Evolutionary conservation across 2,113 vertebrate species (phyloP).

Genomic region (Python bivittatus): DNA sequence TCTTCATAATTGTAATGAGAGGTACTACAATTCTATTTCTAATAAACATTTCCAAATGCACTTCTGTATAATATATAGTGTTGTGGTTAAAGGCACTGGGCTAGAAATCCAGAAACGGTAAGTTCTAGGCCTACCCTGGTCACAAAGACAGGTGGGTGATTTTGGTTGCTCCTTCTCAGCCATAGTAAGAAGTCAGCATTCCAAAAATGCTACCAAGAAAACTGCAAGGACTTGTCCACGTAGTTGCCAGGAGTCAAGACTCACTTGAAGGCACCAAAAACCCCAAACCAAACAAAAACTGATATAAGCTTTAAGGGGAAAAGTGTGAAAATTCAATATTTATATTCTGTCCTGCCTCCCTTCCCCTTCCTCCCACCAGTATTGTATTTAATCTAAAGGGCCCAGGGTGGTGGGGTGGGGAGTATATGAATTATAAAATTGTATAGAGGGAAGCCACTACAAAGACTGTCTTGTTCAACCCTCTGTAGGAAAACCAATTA

Average conservation of each 20-base stretch:
- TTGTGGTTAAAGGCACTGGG: too few species aligned
- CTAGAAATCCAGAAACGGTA: not conserved
- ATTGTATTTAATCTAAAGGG: not conserved
- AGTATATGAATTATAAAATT: not conserved
- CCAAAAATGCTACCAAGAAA: not conserved
- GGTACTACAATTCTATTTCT: too few species aligned
- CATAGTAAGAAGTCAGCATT: not conserved
- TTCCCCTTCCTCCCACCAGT: not conserved
- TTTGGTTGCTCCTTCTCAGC: not conserved
- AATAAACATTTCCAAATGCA: too few species aligned
- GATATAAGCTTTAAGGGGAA: not conserved
- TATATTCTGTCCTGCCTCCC: not conserved
- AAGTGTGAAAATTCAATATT: not conserved
- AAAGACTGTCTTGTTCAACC: not conserved
- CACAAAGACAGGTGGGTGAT: not conserved
- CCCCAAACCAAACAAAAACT: not conserved
- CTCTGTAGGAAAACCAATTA: not conserved
- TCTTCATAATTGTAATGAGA: too few species aligned
- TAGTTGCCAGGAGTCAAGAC: not conserved
- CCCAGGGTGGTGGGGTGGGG: too few species aligned
- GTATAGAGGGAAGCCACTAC: not conserved
- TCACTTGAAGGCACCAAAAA: not conserved
- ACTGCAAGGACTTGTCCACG: not conserved
- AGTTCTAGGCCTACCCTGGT: not conserved
- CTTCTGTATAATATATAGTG: too few species aligned